phyloP scores from a whole-genome alignment of 1,140 invertebrate genomes.

The Drosophila suzukii region DNA sequence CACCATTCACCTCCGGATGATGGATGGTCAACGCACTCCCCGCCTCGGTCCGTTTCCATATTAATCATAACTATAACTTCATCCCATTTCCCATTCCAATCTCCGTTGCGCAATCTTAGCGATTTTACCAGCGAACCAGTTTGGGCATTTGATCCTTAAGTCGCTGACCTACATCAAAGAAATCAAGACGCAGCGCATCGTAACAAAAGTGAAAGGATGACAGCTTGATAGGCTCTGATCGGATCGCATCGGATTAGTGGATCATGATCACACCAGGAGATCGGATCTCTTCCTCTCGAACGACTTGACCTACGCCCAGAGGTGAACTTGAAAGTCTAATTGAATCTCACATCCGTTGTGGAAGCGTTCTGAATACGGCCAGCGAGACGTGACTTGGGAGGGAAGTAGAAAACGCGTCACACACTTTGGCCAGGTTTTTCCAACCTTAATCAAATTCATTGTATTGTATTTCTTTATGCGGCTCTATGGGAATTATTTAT shows the following conservation, averaged over 20 bases:
- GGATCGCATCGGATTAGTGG: constrained; percentile 11
- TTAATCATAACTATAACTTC: constrained; percentile 23
- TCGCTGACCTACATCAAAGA: constrained; percentile 52
- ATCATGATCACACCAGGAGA: background rate
- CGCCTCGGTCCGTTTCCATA: background rate
- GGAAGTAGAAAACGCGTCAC: constrained; percentile 8
- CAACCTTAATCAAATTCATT: background rate
- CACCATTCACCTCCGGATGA: constrained; percentile 27
- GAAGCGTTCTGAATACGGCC: constrained; percentile 26
- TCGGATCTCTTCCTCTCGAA: constrained; percentile 11
- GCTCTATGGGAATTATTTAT: constrained; percentile 16
- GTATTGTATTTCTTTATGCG: constrained; percentile 1
- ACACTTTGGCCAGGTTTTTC: constrained; percentile 16
- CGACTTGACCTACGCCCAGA: constrained; percentile 17
- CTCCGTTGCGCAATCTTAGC: constrained; percentile 27
- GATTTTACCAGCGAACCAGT: constrained; percentile 29
- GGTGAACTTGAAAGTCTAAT: constrained; percentile 37
- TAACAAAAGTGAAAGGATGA: constrained; percentile 55
- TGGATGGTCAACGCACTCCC: constrained; percentile 33
- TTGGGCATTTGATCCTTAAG: constrained; percentile 50
- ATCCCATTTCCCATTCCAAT: constrained; percentile 35
- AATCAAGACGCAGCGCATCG: constrained; percentile 18
- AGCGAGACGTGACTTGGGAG: constrained; percentile 22
- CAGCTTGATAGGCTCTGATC: constrained; percentile 34
- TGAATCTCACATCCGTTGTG: constrained; percentile 13